Evolutionary conservation across 1,140 invertebrate genomes (phyloP).

Genomic region (Chionoecetes opilio): DNA sequence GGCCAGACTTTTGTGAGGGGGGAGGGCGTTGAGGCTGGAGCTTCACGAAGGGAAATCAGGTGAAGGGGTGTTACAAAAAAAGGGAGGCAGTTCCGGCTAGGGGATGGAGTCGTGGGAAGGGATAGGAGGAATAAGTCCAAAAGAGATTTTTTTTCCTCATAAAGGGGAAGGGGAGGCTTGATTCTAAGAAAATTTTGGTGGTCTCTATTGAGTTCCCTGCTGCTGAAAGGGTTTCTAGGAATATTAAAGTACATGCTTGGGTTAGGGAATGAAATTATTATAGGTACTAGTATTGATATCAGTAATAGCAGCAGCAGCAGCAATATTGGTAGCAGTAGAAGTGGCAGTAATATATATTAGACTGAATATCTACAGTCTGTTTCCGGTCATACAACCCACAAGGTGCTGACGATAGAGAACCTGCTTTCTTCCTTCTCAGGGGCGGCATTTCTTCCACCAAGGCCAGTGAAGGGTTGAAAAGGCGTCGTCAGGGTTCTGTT

Average conservation of each 20-base stretch:
- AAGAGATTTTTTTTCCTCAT: neutral
- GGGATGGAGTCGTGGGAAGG: neutral
- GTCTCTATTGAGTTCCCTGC: neutral
- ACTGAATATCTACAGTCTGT: too few relatives aligned
- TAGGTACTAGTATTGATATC: neutral
- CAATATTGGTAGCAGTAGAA: too few relatives aligned
- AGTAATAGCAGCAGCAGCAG: neutral
- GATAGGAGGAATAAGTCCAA: neutral
- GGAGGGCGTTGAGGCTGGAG: neutral
- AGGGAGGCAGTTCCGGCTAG: neutral
- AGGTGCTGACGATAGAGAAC: neutral
- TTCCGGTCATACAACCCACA: too few relatives aligned
- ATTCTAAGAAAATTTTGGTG: neutral
- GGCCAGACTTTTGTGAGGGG: neutral
- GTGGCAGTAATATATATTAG: too few relatives aligned
- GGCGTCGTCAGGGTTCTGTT: neutral
- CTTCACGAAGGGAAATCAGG: neutral
- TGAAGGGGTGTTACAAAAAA: neutral
- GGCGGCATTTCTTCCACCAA: neutral
- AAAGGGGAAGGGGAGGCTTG: neutral
- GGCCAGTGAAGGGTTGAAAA: neutral
- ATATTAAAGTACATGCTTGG: neutral
- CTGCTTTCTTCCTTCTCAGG: neutral
- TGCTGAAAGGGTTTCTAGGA: neutral
- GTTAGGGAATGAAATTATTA: neutral